Evolutionary conservation across 2,797 vertebrate genomes (phyloP).

Genomic region (Enteromius trimaculatus): DNA sequence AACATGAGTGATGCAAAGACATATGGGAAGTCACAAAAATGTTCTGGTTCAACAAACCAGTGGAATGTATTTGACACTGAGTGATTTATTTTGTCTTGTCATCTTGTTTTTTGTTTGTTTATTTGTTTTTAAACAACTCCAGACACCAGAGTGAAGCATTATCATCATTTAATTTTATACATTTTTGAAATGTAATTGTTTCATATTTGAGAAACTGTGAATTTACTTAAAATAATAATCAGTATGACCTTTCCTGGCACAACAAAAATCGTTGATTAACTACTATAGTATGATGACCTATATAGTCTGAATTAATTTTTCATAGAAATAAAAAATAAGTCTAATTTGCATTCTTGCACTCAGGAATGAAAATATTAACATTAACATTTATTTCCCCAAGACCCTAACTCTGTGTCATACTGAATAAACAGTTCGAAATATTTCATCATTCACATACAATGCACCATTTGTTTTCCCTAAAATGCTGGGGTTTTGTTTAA

Average conservation of each 20-base stretch:
- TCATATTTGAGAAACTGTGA: too few relatives aligned
- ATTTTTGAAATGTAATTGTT: neutral
- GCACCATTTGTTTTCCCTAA: neutral
- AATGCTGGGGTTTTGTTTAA: neutral
- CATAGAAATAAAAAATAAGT: too few relatives aligned
- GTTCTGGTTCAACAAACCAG: neutral
- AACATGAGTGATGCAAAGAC: neutral
- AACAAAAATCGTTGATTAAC: too few relatives aligned
- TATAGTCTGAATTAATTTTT: too few relatives aligned
- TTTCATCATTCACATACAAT: neutral
- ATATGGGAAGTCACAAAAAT: neutral
- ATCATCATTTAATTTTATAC: too few relatives aligned
- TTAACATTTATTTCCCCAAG: neutral
- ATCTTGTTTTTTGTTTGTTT: too few relatives aligned
- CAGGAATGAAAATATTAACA: neutral
- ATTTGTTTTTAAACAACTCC: too few relatives aligned
- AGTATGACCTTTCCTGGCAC: too few relatives aligned
- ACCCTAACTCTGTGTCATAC: neutral
- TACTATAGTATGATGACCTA: too few relatives aligned
- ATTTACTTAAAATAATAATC: too few relatives aligned
- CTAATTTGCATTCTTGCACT: neutral
- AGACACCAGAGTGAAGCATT: neutral
- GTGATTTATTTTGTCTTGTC: too few relatives aligned
- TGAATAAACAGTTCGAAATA: slow-evolving; percentile 2
- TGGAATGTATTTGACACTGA: neutral